phyloP scores from a whole-genome alignment of 2,888 invertebrate genomes.

The Tyria jacobaeae region DNA sequence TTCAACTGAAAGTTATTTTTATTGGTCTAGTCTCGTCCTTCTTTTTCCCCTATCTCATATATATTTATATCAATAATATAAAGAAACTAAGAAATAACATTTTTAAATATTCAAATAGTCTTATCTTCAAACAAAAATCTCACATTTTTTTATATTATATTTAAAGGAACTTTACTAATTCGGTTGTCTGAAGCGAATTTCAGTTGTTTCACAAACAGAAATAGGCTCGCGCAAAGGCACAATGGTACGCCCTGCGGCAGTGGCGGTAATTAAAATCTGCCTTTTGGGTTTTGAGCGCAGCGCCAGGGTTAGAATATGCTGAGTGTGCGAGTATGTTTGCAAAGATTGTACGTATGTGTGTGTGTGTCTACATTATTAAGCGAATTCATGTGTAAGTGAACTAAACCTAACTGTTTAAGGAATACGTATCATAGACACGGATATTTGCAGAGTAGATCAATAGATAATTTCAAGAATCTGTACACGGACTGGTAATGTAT shows the following conservation, averaged over 20 bases:
- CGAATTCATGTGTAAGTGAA: background rate
- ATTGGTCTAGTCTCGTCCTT: too few relatives aligned
- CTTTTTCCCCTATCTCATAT: too few relatives aligned
- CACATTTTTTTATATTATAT: constrained; percentile 4
- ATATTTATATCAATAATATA: too few relatives aligned
- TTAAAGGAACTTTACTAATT: constrained; percentile 32
- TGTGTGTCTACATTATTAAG: constrained; percentile 8
- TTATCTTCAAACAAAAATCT: constrained; percentile 11
- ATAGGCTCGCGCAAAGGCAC: constrained; percentile 53
- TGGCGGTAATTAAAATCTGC: constrained; percentile 81
- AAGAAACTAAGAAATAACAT: background rate
- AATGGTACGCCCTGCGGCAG: constrained; percentile 65
- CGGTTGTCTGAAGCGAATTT: constrained; percentile 28
- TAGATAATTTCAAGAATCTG: too few relatives aligned
- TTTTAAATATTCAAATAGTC: constrained; percentile 6
- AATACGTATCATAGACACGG: too few relatives aligned
- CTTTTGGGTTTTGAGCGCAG: constrained; percentile 67
- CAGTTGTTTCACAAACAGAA: constrained; percentile 46
- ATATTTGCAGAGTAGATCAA: too few relatives aligned
- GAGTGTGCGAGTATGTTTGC: constrained; percentile 21
- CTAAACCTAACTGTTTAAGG: background rate
- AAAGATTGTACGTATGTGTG: constrained; percentile 2
- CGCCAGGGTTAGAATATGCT: constrained; percentile 27
- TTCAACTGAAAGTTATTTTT: too few relatives aligned
- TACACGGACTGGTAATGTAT: too few relatives aligned